Percentiles rank a stretch among this genome's conserved stretches.
phyloP scores from a whole-genome alignment of 2,113 vertebrate genomes.

The Takifugu bimaculatus region DNA sequence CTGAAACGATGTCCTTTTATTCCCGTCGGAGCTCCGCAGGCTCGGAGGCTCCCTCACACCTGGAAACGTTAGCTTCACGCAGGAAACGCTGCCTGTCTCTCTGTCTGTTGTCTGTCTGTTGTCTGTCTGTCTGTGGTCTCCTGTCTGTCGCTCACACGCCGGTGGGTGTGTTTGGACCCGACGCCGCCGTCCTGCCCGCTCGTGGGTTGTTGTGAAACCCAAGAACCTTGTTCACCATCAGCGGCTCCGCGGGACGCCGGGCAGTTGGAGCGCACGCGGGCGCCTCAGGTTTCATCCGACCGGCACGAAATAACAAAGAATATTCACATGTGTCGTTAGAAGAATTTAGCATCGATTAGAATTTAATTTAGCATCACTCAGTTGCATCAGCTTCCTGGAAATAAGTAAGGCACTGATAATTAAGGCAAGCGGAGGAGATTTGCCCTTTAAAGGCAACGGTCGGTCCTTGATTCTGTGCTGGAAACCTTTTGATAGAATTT shows the following conservation, averaged over 20 bases:
- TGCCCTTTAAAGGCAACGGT: too few species aligned
- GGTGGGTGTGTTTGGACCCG: constrained; percentile 55
- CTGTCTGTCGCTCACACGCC: constrained; percentile 37
- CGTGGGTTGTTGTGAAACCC: constrained; percentile 50
- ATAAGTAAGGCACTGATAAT: too few species aligned
- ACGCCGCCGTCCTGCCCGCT: constrained; percentile 39
- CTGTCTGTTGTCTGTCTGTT: background rate
- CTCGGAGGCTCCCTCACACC: constrained; percentile 26
- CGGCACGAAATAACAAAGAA: too few species aligned
- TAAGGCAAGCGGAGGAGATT: too few species aligned
- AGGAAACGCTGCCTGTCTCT: constrained; percentile 44
- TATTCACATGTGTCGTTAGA: too few species aligned
- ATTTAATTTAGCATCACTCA: too few species aligned
- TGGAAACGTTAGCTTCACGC: constrained; percentile 60
- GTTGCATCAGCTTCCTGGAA: too few species aligned
- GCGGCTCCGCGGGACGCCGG: constrained; percentile 1
- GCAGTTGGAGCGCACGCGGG: background rate
- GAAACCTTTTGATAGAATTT: too few species aligned
- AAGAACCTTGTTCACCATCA: constrained; percentile 23
- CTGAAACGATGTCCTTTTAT: constrained; percentile 39
- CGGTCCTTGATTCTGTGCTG: too few species aligned
- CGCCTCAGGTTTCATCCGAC: too few species aligned
- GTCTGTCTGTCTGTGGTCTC: constrained; percentile 44
- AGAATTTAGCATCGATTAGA: too few species aligned
- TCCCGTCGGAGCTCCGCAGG: constrained; percentile 11